Conservation (phyloP, 1,140 invertebrate species). For the Coelopa frigida region DNA sequence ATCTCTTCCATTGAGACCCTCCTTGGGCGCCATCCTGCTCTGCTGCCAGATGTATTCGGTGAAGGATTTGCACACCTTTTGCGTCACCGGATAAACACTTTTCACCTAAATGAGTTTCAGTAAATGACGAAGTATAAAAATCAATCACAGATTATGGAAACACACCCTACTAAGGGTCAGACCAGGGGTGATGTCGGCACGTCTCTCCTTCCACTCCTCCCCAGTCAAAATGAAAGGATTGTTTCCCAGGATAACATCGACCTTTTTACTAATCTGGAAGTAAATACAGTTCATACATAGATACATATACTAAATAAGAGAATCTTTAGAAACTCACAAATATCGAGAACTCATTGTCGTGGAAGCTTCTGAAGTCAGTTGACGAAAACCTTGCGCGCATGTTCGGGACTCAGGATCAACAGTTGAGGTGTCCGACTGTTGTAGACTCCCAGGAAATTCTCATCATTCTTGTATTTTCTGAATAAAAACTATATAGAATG, state of each 20-base stretch:
- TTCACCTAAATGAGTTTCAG: constrained; percentile 34
- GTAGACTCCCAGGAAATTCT: constrained; percentile 34
- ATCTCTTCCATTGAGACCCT: constrained; percentile 19
- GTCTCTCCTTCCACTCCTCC: constrained; percentile 49
- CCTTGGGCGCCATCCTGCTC: not conserved
- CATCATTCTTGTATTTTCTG: constrained; percentile 26
- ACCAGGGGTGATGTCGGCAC: constrained; percentile 48
- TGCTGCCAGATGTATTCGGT: constrained; percentile 17
- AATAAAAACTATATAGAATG: not conserved
- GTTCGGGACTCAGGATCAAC: constrained; percentile 46
- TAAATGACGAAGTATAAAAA: not conserved
- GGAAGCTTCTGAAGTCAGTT: constrained; percentile 48
- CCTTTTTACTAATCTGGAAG: too few relatives aligned
- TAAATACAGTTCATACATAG: not conserved
- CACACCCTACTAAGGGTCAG: too few relatives aligned
- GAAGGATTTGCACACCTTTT: constrained; percentile 23
- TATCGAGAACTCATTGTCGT: constrained; percentile 30
- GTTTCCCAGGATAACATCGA: too few relatives aligned
- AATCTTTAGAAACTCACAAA: constrained; percentile 9
- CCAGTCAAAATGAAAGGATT: constrained; percentile 47
- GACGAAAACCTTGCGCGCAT: constrained; percentile 48
- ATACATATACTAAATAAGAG: constrained; percentile 18
- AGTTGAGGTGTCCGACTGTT: constrained; percentile 31
- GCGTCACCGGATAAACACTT: constrained; percentile 26
- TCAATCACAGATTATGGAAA: not conserved